Evolutionary conservation across 2,888 invertebrate genomes (phyloP), one percentile per base, ranked within the genome.

Genomic region (Pterobdella sp.): DNA sequence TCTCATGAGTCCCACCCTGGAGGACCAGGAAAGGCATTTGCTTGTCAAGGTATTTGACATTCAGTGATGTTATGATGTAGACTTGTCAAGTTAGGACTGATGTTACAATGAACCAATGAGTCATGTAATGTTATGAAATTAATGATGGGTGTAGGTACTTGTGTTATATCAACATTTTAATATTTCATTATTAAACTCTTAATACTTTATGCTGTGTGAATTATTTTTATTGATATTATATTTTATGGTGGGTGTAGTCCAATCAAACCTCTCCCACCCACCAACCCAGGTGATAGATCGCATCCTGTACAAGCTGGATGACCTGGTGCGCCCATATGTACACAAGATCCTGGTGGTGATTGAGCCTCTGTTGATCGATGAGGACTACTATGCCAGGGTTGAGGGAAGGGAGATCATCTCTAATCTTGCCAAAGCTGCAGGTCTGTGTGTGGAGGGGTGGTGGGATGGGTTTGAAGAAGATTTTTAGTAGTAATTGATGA

Each of bases 291-390:
- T 80, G 34, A 98, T 98, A 80, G 98, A 99, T 86, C 88, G 98
- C 69, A 96, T 98, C 82, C 87, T 98, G 22, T 98, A 98, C 86
- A 98, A 98, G 84, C 85, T 98, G 79, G 98, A 98, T 81, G 98
- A 99, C 85, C 87, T 99, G 79, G 98, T 98, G 35, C 89, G 98
- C 76, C 98, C 98, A 0, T 99, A 98, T 81, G 98, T 99, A 0
- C 98, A 99, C 86, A 99, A 98, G 88, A 98, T 98, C 83, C 88
- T 98, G 76, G 98, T 99, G 26, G 98, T 98, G 2, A 98, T 98
- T 83, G 98, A 98, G 85, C 98, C 98, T 0, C 86, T 98, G 76
- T 87, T 98, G 60, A 98, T 98, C 82, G 98, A 99, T 84, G 98
- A 98, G 87, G 98, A 99, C 85, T 99, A 99, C 85, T 99, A 98